A percentile compares a stretch with the other conserved stretches of the same genome.
phyloP scores from a whole-genome alignment of 2,113 vertebrate genomes.

The Charadrius vociferus region DNA sequence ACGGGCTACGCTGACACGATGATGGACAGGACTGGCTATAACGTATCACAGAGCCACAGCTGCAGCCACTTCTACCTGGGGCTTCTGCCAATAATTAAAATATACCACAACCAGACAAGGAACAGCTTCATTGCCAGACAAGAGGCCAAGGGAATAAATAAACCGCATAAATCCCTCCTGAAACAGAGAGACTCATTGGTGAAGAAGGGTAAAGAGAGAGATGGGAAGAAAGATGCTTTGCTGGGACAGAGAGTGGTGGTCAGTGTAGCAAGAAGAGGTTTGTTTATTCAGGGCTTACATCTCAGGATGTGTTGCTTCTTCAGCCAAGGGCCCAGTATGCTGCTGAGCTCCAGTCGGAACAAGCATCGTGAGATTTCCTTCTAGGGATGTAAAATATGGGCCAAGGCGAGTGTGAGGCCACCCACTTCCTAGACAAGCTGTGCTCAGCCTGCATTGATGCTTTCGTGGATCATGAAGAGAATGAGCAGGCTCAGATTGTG shows the following conservation, averaged over 20 bases:
- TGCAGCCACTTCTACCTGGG: slow-evolving; percentile 6
- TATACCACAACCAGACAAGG: not conserved
- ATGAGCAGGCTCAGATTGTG: not conserved
- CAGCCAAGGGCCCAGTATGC: not conserved
- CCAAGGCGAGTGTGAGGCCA: not conserved
- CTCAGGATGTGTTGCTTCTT: not conserved
- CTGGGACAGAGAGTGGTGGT: not conserved
- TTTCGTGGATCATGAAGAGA: not conserved
- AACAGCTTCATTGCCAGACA: not conserved
- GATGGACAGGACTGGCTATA: not conserved
- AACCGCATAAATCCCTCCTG: not conserved
- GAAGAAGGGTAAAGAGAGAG: not conserved
- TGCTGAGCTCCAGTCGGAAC: slow-evolving; percentile 1
- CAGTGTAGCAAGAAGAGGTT: not conserved
- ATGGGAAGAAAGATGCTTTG: not conserved
- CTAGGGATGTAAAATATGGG: not conserved
- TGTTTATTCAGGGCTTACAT: slow-evolving; percentile 24
- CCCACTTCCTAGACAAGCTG: not conserved
- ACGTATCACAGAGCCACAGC: not conserved
- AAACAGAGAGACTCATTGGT: slow-evolving; percentile 7
- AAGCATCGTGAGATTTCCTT: slow-evolving; percentile 18
- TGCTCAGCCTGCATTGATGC: not conserved
- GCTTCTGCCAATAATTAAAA: slow-evolving; percentile 32
- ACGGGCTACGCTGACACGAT: rapidly evolving
- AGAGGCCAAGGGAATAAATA: slow-evolving; percentile 4